phyloP scores from a whole-genome alignment of 1,140 invertebrate genomes.

The Pseudomyrmex dendroicus region DNA sequence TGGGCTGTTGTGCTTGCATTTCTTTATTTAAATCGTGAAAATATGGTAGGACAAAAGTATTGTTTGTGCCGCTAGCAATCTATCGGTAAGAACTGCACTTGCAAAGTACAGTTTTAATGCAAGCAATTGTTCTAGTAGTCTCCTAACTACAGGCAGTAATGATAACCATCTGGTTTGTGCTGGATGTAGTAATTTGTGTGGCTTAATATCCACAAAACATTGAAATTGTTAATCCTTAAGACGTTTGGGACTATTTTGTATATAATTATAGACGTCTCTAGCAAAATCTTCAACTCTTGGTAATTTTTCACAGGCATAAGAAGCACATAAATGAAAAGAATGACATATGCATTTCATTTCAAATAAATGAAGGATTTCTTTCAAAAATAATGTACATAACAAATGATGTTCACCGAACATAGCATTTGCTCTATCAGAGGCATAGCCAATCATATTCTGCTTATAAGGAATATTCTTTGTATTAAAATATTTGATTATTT shows the following conservation, averaged over 20 bases:
- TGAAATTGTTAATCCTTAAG: background rate
- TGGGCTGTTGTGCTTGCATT: constrained; percentile 57
- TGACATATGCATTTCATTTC: background rate
- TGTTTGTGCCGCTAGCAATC: constrained; percentile 28
- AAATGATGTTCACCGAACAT: constrained; percentile 42
- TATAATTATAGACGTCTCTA: background rate
- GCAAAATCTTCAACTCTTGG: background rate
- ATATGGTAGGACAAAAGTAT: constrained; percentile 2
- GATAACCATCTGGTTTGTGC: constrained; percentile 3
- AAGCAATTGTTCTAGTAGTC: constrained; percentile 55
- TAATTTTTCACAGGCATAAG: background rate
- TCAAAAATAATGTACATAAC: background rate
- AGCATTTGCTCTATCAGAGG: constrained; percentile 50
- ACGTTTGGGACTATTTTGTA: constrained; percentile 7
- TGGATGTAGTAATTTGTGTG: constrained; percentile 2
- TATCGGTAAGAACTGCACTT: constrained; percentile 43
- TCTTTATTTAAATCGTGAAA: constrained; percentile 1
- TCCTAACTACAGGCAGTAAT: constrained; percentile 6
- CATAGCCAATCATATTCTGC: constrained; percentile 60
- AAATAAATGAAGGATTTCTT: background rate
- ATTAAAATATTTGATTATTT: constrained; percentile 40
- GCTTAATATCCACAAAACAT: constrained; percentile 3
- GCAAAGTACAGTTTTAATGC: constrained; percentile 60
- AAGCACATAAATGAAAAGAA: background rate
- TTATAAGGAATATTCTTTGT: constrained; percentile 42